Evolutionary conservation across 2,113 vertebrate genomes (phyloP).

Genomic region (Gopherus evgoodei): DNA sequence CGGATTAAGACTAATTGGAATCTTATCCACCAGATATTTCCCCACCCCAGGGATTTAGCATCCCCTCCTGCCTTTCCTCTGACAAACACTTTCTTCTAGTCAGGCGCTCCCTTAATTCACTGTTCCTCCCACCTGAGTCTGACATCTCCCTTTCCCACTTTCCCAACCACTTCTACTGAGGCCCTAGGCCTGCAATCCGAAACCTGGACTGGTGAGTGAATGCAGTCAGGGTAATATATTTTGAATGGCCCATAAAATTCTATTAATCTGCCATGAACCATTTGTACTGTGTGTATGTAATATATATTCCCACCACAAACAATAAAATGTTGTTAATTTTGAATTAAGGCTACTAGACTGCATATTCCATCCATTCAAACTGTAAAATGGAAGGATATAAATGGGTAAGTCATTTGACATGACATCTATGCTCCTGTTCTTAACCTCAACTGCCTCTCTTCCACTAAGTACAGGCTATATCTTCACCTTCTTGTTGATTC

Average conservation of each 20-base stretch:
- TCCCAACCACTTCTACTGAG: not conserved
- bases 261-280: not conserved
- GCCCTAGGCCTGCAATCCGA: not conserved
- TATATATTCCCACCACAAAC: not conserved
- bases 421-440: not conserved
- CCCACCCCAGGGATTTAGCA: not conserved
- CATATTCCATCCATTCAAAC: not conserved
- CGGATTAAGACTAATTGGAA: conserved; percentile 63
- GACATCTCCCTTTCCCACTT: not conserved
- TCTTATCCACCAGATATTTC: conserved; percentile 48
- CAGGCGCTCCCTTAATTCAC: conserved; percentile 19
- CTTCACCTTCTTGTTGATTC: not conserved
- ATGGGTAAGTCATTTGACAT: not conserved
- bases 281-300: not conserved
- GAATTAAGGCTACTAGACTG: not conserved
- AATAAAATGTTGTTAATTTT: not conserved
- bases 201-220: not conserved
- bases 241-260: not conserved
- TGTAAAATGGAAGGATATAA: not conserved
- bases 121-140: conserved; percentile 8
- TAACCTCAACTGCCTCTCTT: not conserved
- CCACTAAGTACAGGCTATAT: not conserved
- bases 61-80: not conserved
- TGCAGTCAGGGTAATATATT: not conserved
- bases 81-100: not conserved